Percentiles rank a stretch among this genome's conserved stretches.
phyloP scores from a whole-genome alignment of 2,113 vertebrate genomes.

The Pandion haliaetus region DNA sequence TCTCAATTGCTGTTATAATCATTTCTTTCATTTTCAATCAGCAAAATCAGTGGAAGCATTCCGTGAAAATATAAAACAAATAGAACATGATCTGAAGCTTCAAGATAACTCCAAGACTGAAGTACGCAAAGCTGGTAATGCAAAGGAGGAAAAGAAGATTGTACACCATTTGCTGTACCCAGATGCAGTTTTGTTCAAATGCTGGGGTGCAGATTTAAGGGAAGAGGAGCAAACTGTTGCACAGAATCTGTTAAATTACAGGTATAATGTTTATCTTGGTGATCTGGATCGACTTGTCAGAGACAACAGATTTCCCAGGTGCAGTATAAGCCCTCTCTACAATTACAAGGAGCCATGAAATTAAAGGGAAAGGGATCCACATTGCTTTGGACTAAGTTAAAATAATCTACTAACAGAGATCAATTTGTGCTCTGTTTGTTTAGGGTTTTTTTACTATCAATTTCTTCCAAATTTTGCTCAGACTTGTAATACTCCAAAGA shows the following conservation, averaged over 20 bases:
- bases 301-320: conserved; percentile 32
- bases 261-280: conserved; percentile 50
- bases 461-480: background rate
- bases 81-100: background rate
- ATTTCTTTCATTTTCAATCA: background rate
- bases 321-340: background rate
- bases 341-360: background rate
- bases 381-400: background rate
- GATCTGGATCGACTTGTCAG: background rate
- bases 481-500: background rate
- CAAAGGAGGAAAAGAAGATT: background rate
- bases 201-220: conserved; percentile 10
- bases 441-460: background rate
- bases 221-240: conserved; percentile 27
- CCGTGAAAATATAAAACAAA: background rate
- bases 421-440: background rate
- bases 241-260: conserved; percentile 33
- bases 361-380: background rate
- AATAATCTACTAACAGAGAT: background rate
- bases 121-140: background rate
- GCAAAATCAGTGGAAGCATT: background rate
- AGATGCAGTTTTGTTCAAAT: background rate
- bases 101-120: background rate
- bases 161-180: background rate
- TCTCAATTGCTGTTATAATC: background rate